phyloP scores from a whole-genome alignment of 1,140 invertebrate species.

The Lepidotrigona ventralis region DNA sequence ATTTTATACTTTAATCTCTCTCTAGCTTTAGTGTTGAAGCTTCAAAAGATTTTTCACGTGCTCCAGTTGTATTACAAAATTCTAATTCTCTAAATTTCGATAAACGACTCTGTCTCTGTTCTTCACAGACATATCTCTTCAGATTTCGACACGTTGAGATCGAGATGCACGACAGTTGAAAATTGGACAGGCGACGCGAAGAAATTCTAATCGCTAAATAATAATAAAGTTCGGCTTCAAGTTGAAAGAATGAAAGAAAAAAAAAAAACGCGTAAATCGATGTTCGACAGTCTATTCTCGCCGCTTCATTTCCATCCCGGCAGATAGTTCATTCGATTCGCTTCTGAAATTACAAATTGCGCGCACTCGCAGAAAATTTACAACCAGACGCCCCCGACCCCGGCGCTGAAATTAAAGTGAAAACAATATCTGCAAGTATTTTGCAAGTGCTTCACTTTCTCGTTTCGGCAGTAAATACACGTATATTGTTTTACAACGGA shows the following conservation, averaged over 20 bases:
- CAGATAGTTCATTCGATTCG: neutral
- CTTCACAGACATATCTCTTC: neutral
- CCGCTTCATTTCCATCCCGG: neutral
- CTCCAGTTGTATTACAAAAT: no score
- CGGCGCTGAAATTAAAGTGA: neutral
- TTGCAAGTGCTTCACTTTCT: conserved; percentile 1
- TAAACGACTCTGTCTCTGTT: no score
- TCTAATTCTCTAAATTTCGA: no score
- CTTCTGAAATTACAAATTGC: neutral
- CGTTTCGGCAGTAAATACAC: neutral
- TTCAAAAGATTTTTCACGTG: no score
- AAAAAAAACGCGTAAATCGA: neutral
- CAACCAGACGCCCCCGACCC: no score
- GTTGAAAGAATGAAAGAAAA: neutral
- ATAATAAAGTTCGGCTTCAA: neutral
- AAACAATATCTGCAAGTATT: neutral
- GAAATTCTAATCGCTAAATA: neutral
- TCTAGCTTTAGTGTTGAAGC: no score
- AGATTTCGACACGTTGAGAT: accelerated
- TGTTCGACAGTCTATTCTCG: neutral
- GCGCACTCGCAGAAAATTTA: no score
- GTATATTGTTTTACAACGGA: no score
- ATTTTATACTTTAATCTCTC: no score
- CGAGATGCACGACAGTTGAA: neutral
- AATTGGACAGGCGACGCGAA: neutral